Base-by-base conservation (phyloP, 2,888 invertebrate genomes). In the Lasioglossum calceatum region DNA sequence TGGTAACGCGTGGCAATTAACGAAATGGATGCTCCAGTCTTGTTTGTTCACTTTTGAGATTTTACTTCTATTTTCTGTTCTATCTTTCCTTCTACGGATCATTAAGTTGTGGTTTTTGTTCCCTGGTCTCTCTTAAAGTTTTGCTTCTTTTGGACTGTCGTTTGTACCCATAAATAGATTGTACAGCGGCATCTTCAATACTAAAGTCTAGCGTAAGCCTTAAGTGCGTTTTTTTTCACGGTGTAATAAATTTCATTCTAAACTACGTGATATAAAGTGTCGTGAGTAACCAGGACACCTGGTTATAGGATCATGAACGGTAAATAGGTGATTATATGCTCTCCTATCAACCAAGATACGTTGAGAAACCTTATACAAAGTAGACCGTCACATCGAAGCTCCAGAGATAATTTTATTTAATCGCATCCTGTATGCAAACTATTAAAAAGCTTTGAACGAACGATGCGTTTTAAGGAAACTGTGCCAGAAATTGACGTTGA, bases 141-240 rank as follows among this genome's bases (percentile, higher is more conserved):
- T 27, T 14, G 10, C 61, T 61, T 61, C 27, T 16, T 27, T 27
- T 27, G 4, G 14, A 32, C 5, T 16, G 14, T 27, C 61, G 61
- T 61, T 32, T 32, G 5, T 61, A 12, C 27, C 61, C 54, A 27
- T 61, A 61, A 61, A 61, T 61, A 61, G 61, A 61, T 27, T 14
- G 61, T 61, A 16, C 61, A 61, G 14, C 61, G 61, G 61, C 61
- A 61, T 61, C 61, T 27, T 61, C n/a, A 61, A 61, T 61, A 61
- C 27, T 16, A 16, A 61, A 61, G 61, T 61, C 61, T 61, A 16
- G 61, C 27, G 12, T 27, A 16, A 32, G 61, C 61, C 27, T 61
- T 32, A 61, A 61, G 61, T 27, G n/a, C 61, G 27, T 61, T 61
- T 5, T 61, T 61, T 27, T 61, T 16, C 73, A 47, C 19, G 27